phyloP scores from a whole-genome alignment of 2,113 vertebrate genomes.

The Paradoxurus hermaphroditus region DNA sequence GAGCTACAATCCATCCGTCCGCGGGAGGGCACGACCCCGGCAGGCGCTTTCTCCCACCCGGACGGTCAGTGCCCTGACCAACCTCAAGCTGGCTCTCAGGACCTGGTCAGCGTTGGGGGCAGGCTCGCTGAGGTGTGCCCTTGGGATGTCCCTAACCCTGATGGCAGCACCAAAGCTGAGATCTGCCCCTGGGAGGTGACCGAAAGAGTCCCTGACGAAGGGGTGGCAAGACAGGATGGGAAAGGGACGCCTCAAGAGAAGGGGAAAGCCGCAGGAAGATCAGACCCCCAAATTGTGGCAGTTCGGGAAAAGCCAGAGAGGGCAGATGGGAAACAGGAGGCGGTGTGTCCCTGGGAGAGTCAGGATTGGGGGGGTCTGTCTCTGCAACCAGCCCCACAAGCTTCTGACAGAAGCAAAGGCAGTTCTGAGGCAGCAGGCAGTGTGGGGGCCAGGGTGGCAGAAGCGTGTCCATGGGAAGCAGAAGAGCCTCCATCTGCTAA shows the following conservation, averaged over 20 bases:
- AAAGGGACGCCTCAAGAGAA: neutral
- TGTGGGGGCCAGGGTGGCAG: neutral
- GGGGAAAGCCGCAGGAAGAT: neutral
- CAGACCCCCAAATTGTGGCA: neutral
- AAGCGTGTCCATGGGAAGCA: slow-evolving; percentile 78
- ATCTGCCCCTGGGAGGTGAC: slow-evolving; percentile 68
- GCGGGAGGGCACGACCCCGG: rapidly evolving
- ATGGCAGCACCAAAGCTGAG: neutral
- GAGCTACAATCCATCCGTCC: neutral
- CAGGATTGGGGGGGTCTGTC: neutral
- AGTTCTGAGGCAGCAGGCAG: slow-evolving; percentile 28
- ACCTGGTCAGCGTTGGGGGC: neutral
- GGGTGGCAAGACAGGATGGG: neutral
- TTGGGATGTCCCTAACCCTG: slow-evolving; percentile 16
- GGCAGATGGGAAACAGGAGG: slow-evolving; percentile 8
- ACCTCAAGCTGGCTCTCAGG: neutral
- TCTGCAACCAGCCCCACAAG: neutral
- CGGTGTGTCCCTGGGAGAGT: slow-evolving; percentile 36
- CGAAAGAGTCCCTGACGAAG: neutral
- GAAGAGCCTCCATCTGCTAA: neutral
- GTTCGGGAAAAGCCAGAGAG: slow-evolving; percentile 4
- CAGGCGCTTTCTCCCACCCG: neutral
- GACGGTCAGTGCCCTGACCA: neutral
- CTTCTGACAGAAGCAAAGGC: neutral
- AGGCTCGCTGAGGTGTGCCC: slow-evolving; percentile 27